Percentiles rank a stretch among this genome's conserved stretches.
Conservation (phyloP, 2,797 vertebrate species). For the Thamnophis elegans region DNA sequence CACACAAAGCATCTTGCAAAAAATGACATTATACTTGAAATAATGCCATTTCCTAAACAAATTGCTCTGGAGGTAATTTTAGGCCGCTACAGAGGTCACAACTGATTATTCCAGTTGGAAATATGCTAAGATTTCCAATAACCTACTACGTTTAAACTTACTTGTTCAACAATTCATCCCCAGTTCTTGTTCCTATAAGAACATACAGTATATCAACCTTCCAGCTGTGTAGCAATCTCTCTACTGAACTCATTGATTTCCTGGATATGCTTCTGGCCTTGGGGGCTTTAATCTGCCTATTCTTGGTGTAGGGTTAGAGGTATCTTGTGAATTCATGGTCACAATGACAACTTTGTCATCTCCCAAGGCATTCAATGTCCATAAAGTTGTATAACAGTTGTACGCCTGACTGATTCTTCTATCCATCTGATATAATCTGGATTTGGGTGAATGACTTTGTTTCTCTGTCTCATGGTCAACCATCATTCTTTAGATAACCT, state of each 20-base stretch:
- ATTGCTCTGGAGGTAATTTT: background rate
- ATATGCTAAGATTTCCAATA: background rate
- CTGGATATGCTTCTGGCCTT: background rate
- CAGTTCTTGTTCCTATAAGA: background rate
- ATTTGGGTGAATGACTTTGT: background rate
- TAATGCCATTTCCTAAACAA: background rate
- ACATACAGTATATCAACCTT: background rate
- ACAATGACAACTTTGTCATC: background rate
- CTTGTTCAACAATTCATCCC: background rate
- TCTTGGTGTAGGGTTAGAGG: background rate
- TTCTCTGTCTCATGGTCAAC: background rate
- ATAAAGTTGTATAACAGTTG: background rate
- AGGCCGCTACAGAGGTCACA: background rate
- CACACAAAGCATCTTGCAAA: background rate
- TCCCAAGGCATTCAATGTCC: background rate
- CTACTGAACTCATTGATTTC: background rate
- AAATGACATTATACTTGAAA: slow-evolving; percentile 2
- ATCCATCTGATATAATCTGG: background rate
- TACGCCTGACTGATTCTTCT: background rate
- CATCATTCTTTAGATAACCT: background rate
- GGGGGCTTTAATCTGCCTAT: background rate
- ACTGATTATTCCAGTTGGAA: background rate
- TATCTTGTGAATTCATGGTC: background rate
- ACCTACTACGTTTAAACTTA: background rate
- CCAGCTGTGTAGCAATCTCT: background rate